Evolutionary conservation across 2,113 vertebrate species (phyloP), one percentile per base, ranked within the genome.

Genomic region (Megalops atlanticus): DNA sequence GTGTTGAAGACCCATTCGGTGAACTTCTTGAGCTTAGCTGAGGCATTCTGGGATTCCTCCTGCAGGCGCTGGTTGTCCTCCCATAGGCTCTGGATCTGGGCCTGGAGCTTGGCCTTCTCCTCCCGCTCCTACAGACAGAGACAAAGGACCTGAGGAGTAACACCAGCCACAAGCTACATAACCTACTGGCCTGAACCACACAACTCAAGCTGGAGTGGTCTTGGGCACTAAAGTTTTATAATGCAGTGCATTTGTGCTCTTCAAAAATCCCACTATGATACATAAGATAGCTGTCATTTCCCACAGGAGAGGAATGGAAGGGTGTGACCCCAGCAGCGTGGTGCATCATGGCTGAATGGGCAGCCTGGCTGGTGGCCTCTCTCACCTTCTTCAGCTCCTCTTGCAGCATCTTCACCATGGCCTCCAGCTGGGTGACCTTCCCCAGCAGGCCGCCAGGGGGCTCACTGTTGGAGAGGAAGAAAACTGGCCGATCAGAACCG

Each of bases 1-100:
- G 98, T 99, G 90, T 99, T 99, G 92, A 99, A 99, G 91, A 99
- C 97, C 98, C 98, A 99, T 81, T 99, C 98, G 0, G 98, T 99
- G 93, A 99, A 99, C 89, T 99, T 99, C 94, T 99, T 99, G 84
- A 99, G 95, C 87, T 99, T 99, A 87, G 98, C 95, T 0, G 98
- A 96, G 0, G 98, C 97, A 1, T 94, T 97, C 91, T 99, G 97
- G 75, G 98, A 99, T 87, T 99, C 98, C 86, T 99, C 97, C 89
- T 98, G 96, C 82, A 99, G 94, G 69, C 98, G 90, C 93, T 99
- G 93, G 94, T 99, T 99, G 93, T 99, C 97, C 84, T 99, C 97
- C 77, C 98, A 95, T 81, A 99, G 91, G 83, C 97, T 94, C 83
- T 98, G 97, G 81, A 99, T 95, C 93, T 99, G 98, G 0, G 95